Conservation (phyloP, 2,888 invertebrate genomes). For the Chironomus riparius region DNA sequence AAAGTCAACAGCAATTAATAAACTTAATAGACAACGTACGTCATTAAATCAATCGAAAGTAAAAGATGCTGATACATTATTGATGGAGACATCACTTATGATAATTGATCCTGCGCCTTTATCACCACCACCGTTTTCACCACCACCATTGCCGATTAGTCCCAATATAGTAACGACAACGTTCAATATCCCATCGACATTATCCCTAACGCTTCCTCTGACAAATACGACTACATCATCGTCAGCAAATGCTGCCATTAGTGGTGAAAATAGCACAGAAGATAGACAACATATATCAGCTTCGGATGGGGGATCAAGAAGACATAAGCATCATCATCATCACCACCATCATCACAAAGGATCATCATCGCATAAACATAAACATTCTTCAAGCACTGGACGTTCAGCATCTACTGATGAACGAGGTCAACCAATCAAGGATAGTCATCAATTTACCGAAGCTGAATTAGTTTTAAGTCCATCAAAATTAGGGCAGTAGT, state of each 20-base stretch:
- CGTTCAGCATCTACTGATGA: conserved; percentile 25
- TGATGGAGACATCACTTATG: conserved; percentile 41
- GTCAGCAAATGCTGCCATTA: conserved; percentile 31
- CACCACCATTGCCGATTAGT: conserved; percentile 29
- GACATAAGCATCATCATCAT: conserved; percentile 17
- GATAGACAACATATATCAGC: conserved; percentile 1
- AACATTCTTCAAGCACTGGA: conserved; percentile 3
- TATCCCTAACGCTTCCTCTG: conserved; percentile 31
- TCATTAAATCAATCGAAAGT: conserved; percentile 35
- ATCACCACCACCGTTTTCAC: conserved; percentile 30
- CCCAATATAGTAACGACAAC: conserved; percentile 30
- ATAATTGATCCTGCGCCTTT: conserved; percentile 32
- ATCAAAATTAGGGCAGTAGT: conserved; percentile 41
- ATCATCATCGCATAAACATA: conserved; percentile 9
- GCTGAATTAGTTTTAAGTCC: conserved; percentile 43
- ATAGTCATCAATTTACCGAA: conserved; percentile 31
- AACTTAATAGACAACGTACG: conserved; percentile 38
- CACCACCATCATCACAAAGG: conserved; percentile 15
- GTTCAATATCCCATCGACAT: conserved; percentile 32
- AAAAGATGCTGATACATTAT: conserved; percentile 33
- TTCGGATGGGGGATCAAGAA: conserved; percentile 16
- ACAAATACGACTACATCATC: conserved; percentile 24
- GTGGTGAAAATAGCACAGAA: not conserved
- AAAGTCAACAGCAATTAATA: conserved; percentile 32
- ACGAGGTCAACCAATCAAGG: conserved; percentile 25